Conservation (phyloP, 2,888 invertebrate species). For the Lepeophtheirus nordmannii region DNA sequence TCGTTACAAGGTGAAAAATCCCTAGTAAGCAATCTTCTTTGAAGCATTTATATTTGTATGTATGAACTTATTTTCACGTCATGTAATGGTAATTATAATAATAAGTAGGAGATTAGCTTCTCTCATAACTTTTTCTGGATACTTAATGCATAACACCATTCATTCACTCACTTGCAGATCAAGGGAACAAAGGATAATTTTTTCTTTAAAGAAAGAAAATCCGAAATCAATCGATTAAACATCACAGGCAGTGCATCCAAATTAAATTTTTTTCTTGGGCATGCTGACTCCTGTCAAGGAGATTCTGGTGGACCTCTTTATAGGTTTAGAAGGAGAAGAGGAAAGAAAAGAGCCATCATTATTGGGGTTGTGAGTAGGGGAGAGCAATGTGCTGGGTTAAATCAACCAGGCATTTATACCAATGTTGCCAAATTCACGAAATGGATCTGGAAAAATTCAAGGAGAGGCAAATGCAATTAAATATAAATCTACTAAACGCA, state of each 20-base stretch:
- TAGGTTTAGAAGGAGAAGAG: background rate
- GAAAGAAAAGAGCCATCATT: slow-evolving; percentile 1
- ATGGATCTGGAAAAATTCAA: background rate
- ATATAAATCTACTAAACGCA: background rate
- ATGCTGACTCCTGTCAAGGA: slow-evolving; percentile 16
- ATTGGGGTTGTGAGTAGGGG: slow-evolving; percentile 17
- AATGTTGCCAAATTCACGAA: slow-evolving; percentile 1
- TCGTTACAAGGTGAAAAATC: slow-evolving; percentile 6
- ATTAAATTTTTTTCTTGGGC: background rate
- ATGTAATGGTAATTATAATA: too few relatives aligned
- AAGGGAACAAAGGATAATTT: background rate
- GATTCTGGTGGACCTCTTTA: slow-evolving; percentile 14
- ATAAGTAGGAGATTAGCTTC: too few relatives aligned
- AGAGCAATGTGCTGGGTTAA: slow-evolving; percentile 18
- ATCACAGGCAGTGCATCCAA: background rate
- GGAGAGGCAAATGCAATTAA: background rate
- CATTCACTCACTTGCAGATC: background rate
- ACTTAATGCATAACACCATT: too few relatives aligned
- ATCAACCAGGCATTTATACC: slow-evolving; percentile 19
- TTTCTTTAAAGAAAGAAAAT: background rate
- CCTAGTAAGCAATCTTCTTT: background rate
- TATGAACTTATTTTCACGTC: too few relatives aligned
- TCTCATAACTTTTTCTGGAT: too few relatives aligned
- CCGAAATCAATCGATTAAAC: background rate
- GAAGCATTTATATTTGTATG: too few relatives aligned